Conservation (phyloP, 2,888 invertebrate genomes). For the Cylindroiulus punctatus region DNA sequence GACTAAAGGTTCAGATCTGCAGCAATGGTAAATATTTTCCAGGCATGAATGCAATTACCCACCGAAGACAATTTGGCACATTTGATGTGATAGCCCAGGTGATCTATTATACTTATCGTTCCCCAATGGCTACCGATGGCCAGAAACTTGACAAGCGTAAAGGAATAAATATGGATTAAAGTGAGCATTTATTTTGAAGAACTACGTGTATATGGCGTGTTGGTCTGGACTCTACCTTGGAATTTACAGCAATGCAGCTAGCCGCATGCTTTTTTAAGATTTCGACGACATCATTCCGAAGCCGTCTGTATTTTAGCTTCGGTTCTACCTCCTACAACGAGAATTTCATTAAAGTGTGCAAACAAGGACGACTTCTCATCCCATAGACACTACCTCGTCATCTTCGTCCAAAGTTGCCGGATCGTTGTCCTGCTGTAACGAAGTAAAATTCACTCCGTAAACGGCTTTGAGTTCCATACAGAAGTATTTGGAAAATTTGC, state of each 20-base stretch:
- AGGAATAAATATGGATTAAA: constrained; percentile 60
- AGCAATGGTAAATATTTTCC: neutral
- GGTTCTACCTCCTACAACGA: constrained; percentile 70
- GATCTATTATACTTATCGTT: constrained; percentile 87
- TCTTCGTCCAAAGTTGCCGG: constrained; percentile 1
- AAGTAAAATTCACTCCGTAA: too few species aligned
- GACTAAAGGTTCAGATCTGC: neutral
- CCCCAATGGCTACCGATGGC: constrained; percentile 95
- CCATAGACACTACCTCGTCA: constrained; percentile 7
- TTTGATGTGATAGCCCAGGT: constrained; percentile 84
- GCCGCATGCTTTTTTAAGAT: constrained; percentile 87
- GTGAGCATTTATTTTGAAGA: neutral
- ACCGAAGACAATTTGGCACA: constrained; percentile 76
- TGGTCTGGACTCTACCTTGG: constrained; percentile 75
- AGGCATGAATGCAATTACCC: constrained; percentile 43
- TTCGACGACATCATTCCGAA: constrained; percentile 85
- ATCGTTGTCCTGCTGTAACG: constrained; percentile 26
- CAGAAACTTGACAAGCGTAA: constrained; percentile 77
- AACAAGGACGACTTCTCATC: too few species aligned
- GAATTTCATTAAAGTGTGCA: neutral
- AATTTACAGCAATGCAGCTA: constrained; percentile 91
- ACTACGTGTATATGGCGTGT: constrained; percentile 51
- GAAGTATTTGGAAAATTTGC: too few species aligned
- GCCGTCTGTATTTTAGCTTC: constrained; percentile 88
- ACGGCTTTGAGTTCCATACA: too few species aligned